Evolutionary conservation across 2,113 vertebrate genomes (phyloP).

Genomic region (Hippoglossus stenolepis): DNA sequence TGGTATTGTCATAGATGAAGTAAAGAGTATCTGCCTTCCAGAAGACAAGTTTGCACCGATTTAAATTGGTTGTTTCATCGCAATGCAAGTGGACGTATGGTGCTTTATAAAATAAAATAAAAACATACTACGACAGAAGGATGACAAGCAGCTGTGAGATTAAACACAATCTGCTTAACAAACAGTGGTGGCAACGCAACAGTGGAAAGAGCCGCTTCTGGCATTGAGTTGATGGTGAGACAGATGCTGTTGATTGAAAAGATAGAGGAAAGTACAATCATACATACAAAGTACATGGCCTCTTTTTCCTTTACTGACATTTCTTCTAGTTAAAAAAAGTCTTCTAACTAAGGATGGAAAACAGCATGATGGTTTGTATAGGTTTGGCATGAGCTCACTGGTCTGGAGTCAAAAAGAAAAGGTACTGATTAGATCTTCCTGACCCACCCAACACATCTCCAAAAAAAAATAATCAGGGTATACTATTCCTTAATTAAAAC

Average conservation of each 20-base stretch:
- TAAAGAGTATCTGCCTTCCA: too few relatives aligned
- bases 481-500: background rate
- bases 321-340: background rate
- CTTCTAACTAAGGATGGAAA: background rate
- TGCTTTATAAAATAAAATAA: background rate
- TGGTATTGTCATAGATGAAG: too few relatives aligned
- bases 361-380: background rate
- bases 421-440: background rate
- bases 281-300: background rate
- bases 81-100: too few relatives aligned
- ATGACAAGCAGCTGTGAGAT: conserved; percentile 39
- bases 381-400: background rate
- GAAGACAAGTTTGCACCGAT: too few relatives aligned
- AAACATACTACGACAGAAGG: background rate
- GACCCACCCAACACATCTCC: background rate
- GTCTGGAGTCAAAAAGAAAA: background rate
- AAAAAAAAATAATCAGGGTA: background rate
- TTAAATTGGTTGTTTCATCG: too few relatives aligned
- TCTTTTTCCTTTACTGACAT: conserved; percentile 23
- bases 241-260: conserved; percentile 30
- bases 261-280: conserved; percentile 28
- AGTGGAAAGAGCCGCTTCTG: background rate
- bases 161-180: conserved; percentile 24
- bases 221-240: conserved; percentile 21
- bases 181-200: conserved; percentile 22